phyloP scores from a whole-genome alignment of 2,113 vertebrate species.

The Ailuropoda melanoleuca region DNA sequence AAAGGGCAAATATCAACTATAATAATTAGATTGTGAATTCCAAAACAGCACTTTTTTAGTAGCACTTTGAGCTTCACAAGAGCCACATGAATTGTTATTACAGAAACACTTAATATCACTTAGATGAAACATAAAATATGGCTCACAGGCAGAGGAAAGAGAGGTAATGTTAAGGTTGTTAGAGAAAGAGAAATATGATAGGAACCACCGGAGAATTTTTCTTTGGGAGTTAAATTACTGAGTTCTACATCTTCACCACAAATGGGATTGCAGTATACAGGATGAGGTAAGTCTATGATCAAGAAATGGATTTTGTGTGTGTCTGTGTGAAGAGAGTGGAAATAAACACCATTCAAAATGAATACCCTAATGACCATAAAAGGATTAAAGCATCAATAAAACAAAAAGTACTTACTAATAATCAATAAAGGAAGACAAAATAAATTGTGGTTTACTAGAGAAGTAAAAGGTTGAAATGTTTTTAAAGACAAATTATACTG shows the following conservation, averaged over 20 bases:
- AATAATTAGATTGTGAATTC: background rate
- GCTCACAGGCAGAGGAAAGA: background rate
- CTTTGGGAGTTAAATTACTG: background rate
- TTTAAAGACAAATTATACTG: constrained; percentile 34
- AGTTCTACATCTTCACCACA: background rate
- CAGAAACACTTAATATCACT: background rate
- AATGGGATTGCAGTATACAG: background rate
- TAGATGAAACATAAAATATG: background rate
- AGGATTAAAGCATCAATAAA: background rate
- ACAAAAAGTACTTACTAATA: background rate
- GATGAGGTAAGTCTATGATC: too few species aligned
- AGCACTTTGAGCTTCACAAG: background rate
- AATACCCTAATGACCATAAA: background rate
- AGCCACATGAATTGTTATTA: background rate
- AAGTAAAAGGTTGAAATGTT: background rate
- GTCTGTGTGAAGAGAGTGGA: background rate
- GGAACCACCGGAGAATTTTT: background rate
- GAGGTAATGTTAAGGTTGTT: background rate
- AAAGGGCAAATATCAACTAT: background rate
- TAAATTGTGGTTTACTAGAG: background rate
- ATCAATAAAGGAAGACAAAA: constrained; percentile 24
- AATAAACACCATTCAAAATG: background rate
- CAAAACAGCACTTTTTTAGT: background rate
- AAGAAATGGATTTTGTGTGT: background rate
- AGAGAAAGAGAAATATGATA: background rate